Conservation (phyloP, 2,888 invertebrate species). For the Antitype chi region DNA sequence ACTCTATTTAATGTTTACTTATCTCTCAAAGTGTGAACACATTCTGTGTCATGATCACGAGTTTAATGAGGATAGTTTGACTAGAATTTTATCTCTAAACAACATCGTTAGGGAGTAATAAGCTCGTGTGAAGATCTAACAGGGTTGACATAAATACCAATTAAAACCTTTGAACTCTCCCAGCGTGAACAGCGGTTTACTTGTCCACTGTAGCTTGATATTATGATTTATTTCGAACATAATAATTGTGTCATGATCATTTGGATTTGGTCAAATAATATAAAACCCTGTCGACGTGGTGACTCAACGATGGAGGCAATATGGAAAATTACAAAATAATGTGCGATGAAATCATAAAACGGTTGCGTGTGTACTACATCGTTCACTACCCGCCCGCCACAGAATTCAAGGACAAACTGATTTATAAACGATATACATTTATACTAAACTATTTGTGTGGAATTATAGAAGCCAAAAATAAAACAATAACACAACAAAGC, state of each 20-base stretch:
- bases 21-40: conserved; percentile 26
- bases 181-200: conserved; percentile 15
- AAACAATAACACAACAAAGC: conserved; percentile 47
- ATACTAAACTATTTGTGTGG: conserved; percentile 29
- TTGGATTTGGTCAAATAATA: conserved; percentile 33
- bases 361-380: conserved; percentile 73
- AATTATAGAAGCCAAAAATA: conserved; percentile 44
- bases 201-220: conserved; percentile 22
- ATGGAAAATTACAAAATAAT: conserved; percentile 77
- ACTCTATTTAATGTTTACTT: conserved; percentile 33
- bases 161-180: conserved; percentile 50
- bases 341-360: conserved; percentile 71
- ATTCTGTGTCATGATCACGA: conserved; percentile 44
- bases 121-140: conserved; percentile 48
- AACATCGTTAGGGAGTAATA: conserved; percentile 59
- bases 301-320: conserved; percentile 73
- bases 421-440: conserved; percentile 33
- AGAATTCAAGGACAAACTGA: conserved; percentile 67
- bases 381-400: conserved; percentile 64
- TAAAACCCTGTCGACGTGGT: conserved; percentile 67
- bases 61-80: conserved; percentile 58
- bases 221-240: conserved; percentile 13
- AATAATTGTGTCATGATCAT: conserved; percentile 34
- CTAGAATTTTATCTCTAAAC: conserved; percentile 56
- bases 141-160: conserved; percentile 55